These are phyloP conservation scores for Aradophagus sp. DNA, from an alignment of 1,140 invertebrate species.

Conservation along the genomic window DNA sequence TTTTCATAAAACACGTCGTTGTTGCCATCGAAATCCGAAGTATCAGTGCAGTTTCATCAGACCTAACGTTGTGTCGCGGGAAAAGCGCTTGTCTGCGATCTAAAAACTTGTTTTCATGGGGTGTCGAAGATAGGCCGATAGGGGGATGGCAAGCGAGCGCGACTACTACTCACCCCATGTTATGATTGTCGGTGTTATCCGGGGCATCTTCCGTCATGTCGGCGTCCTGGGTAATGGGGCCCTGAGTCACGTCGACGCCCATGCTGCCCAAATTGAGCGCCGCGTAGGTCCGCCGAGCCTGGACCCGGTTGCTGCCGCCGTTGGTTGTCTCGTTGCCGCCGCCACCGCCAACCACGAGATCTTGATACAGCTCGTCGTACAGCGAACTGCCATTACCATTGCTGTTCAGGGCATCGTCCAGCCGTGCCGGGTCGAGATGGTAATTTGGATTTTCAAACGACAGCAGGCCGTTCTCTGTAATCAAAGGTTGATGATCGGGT, in stretches of 20 bases:
- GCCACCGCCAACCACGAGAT: slow-evolving; percentile 75
- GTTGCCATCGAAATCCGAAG: too few relatives aligned
- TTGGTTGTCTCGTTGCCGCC: slow-evolving; percentile 56
- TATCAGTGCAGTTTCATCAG: not conserved
- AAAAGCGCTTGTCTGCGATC: too few relatives aligned
- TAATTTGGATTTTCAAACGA: slow-evolving; percentile 93
- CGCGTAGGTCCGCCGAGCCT: slow-evolving; percentile 79
- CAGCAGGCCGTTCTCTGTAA: slow-evolving; percentile 88
- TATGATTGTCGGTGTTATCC: slow-evolving; percentile 79
- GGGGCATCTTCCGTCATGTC: slow-evolving; percentile 76
- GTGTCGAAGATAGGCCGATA: too few relatives aligned
- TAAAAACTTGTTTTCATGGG: too few relatives aligned
- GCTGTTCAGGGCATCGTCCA: slow-evolving; percentile 87
- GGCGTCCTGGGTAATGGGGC: slow-evolving; percentile 77
- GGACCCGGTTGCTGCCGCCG: slow-evolving; percentile 67
- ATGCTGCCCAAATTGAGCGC: slow-evolving; percentile 81
- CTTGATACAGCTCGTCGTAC: slow-evolving; percentile 79
- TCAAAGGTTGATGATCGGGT: slow-evolving; percentile 26
- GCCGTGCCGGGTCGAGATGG: slow-evolving; percentile 83
- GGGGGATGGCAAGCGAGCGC: too few relatives aligned
- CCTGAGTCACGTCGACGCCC: slow-evolving; percentile 82
- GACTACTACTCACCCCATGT: slow-evolving; percentile 67
- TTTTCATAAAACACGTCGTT: too few relatives aligned
- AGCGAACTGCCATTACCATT: slow-evolving; percentile 76
- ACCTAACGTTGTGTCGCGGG: too few relatives aligned